These are phyloP conservation scores for Hyles lineata DNA, from an alignment of 2,888 invertebrate genomes.

Conservation along the genomic window DNA sequence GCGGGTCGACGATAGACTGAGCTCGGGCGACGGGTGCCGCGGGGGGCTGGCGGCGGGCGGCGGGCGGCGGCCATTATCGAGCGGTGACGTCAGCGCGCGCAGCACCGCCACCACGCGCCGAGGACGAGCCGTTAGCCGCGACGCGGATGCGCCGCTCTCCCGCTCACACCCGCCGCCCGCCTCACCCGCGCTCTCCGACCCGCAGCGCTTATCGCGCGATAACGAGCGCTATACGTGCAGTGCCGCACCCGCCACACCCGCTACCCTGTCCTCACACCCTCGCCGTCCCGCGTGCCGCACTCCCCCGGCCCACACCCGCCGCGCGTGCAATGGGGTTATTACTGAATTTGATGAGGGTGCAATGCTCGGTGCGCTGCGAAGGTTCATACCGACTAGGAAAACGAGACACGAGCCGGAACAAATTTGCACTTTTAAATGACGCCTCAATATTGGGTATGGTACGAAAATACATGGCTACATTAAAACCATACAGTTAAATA, in stretches of 20 bases:
- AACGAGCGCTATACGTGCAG: conserved; percentile 49
- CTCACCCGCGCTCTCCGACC: conserved; percentile 46
- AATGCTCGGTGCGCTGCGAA: conserved; percentile 18
- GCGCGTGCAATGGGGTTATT: conserved; percentile 49
- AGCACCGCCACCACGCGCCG: conserved; percentile 69
- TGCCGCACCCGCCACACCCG: conserved; percentile 54
- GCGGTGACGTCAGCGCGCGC: conserved; percentile 85
- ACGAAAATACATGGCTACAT: not conserved
- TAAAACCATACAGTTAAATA: not conserved
- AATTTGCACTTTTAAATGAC: not conserved
- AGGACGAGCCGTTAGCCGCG: conserved; percentile 81
- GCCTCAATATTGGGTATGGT: not conserved
- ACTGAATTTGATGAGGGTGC: conserved; percentile 31
- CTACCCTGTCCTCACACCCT: conserved; percentile 38
- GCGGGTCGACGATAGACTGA: conserved; percentile 77
- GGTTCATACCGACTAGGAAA: conserved; percentile 9
- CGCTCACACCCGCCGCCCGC: conserved; percentile 54
- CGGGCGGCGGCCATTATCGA: conserved; percentile 80
- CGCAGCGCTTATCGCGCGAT: conserved; percentile 68
- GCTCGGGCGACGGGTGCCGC: conserved; percentile 55
- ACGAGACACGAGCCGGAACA: not conserved
- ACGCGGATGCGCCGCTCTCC: conserved; percentile 74
- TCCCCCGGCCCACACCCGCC: conserved; percentile 48
- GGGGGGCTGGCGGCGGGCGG: conserved; percentile 63
- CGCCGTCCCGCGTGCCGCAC: conserved; percentile 45